Conservation (phyloP, 1,140 invertebrate species). For the Microplitis demolitor region DNA sequence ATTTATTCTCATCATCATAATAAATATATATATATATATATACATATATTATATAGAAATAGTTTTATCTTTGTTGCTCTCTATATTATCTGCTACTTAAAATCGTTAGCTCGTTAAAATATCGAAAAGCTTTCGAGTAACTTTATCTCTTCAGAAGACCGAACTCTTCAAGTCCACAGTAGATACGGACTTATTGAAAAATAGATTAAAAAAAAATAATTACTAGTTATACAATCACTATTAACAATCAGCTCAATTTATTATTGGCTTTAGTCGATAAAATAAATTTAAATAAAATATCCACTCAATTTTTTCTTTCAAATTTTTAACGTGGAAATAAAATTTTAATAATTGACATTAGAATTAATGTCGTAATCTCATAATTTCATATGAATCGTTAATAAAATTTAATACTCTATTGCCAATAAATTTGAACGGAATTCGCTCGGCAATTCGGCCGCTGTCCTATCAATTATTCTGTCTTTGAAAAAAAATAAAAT, state of each 20-base stretch:
- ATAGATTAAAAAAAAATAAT: background rate
- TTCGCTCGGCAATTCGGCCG: background rate
- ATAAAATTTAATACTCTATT: slow-evolving; percentile 1
- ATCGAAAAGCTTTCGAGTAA: background rate
- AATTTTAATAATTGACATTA: background rate
- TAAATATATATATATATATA: background rate
- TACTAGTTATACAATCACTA: background rate
- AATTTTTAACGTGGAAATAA: background rate
- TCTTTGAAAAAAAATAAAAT: too few relatives aligned
- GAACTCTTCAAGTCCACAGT: background rate
- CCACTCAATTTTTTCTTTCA: background rate
- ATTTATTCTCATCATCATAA: background rate
- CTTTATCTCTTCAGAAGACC: background rate
- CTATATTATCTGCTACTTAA: background rate
- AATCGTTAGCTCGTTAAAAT: background rate
- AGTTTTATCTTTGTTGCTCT: background rate
- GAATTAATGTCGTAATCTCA: slow-evolving; percentile 21
- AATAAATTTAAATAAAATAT: background rate
- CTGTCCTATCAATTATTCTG: background rate
- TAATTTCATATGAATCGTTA: slow-evolving; percentile 9
- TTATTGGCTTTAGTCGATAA: background rate
- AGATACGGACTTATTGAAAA: too few relatives aligned
- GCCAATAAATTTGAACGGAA: slow-evolving; percentile 19
- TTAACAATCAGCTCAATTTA: background rate
- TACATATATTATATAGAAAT: background rate